These are phyloP conservation scores for Sphaerophoria rueppellii DNA, from an alignment of 2,888 invertebrate species.

Conservation along the genomic window DNA sequence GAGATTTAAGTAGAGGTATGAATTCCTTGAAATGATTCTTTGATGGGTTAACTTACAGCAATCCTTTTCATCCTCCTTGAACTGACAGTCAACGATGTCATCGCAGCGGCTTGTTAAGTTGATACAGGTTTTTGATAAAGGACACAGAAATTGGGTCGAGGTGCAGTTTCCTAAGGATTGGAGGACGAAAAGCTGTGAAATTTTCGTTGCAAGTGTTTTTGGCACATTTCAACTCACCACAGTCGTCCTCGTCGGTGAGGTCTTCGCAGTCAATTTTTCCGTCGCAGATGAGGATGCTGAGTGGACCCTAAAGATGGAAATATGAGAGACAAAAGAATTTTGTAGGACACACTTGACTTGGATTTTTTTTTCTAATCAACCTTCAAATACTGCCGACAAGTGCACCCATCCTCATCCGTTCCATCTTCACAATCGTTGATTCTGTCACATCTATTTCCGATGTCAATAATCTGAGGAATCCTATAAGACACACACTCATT, in stretches of 20 bases:
- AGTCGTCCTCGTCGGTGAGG: constrained; percentile 88
- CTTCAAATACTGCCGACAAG: constrained; percentile 87
- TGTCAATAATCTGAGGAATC: constrained; percentile 86
- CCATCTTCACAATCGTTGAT: constrained; percentile 91
- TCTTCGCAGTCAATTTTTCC: constrained; percentile 89
- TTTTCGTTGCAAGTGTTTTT: neutral
- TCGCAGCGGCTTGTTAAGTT: constrained; percentile 86
- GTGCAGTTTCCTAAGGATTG: constrained; percentile 84
- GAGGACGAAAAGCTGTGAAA: neutral
- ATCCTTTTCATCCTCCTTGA: constrained; percentile 90
- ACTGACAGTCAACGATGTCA: constrained; percentile 85
- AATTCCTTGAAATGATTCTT: neutral
- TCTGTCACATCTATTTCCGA: constrained; percentile 86
- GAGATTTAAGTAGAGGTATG: neutral
- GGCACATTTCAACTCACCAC: constrained; percentile 83
- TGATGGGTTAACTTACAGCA: constrained; percentile 85
- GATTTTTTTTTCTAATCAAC: constrained; percentile 49
- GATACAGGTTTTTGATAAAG: constrained; percentile 86
- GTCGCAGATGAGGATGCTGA: constrained; percentile 87
- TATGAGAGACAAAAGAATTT: neutral
- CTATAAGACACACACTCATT: constrained; percentile 80
- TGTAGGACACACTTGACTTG: no score
- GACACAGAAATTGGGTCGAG: constrained; percentile 85
- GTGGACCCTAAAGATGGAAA: constrained; percentile 73
- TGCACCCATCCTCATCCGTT: constrained; percentile 89